A percentile compares a stretch with the other conserved stretches of the same genome.
Evolutionary conservation across 2,113 vertebrate species (phyloP).

Genomic region (Poecile atricapillus): DNA sequence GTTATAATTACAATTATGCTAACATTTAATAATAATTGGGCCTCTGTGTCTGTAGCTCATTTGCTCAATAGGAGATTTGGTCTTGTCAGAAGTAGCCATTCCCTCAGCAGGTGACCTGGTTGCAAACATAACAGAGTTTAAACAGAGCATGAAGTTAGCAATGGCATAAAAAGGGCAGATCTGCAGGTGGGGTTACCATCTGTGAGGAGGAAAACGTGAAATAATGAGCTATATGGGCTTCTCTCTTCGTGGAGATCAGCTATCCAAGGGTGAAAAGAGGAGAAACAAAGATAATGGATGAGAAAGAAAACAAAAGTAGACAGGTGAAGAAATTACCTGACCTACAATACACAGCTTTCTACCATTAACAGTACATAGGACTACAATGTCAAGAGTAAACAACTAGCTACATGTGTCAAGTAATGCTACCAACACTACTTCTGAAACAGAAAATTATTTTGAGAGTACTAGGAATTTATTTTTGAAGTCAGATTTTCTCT

Average conservation of each 20-base stretch:
- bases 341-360: background rate
- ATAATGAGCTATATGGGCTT: conserved; percentile 27
- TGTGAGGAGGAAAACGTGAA: conserved; percentile 34
- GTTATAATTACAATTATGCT: conserved; percentile 77
- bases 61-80: conserved; percentile 63
- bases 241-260: background rate
- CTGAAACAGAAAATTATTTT: background rate
- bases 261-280: conserved; percentile 50
- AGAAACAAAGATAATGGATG: conserved; percentile 8
- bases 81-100: conserved; percentile 63
- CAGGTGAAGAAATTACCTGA: conserved; percentile 9
- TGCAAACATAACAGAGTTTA: conserved; percentile 52
- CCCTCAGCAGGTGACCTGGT: conserved; percentile 64
- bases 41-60: conserved; percentile 64
- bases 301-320: background rate
- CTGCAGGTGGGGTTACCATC: conserved; percentile 51
- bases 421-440: background rate
- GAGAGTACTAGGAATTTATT: background rate
- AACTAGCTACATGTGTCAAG: background rate
- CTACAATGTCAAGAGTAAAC: conserved; percentile 8
- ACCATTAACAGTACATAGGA: background rate
- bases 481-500: background rate
- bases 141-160: conserved; percentile 45
- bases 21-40: conserved; percentile 77
- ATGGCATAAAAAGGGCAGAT: conserved; percentile 46